Evolutionary conservation across 2,113 vertebrate genomes (phyloP), one percentile per base, ranked within the genome.

Genomic region (Tragelaphus scriptus): DNA sequence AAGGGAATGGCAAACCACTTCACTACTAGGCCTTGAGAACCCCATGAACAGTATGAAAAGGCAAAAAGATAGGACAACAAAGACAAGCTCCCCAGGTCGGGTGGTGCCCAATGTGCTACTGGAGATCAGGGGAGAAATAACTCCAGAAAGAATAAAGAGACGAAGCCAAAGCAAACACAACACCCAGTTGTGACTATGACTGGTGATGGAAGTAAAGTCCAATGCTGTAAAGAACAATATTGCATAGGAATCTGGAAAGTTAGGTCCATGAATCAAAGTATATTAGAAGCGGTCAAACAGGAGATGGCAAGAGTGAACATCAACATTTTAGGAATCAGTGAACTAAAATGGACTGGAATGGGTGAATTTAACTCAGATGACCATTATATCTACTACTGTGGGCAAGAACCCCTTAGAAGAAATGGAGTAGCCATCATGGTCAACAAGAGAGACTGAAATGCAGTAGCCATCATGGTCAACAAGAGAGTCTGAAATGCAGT

Each of bases 161-260:
- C 0, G 9, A 5, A 36, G 17, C n/a, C 65, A 71, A 36, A 11
- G 65, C 65, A 71, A 71, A 71, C 17, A 4, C 32, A 36, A 11
- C 1, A 21, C 17, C n/a, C n/a, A 36, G n/a, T 5, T 71, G 65
- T 36, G 17, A 9, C 1, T n/a, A 3, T 10, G 65, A 36, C 32
- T 71, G 32, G n/a, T 71, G 65, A 71, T 21, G 8, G 65, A 71
- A 21, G 2, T 11, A 4, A 68, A 36, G 17, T 71, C n/a, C 17
- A 5, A 21, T 36, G 17, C 32, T 71, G 8, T 36, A 36, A 71
- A 36, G n/a, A 71, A 5, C 65, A 68, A 36, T 68, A 68, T 0
- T 36, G 32, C 65, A 36, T 5, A 68, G 65, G 65, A 68, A 68
- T 2, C 65, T 36, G 32, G 32, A 68, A 68, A 2, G 65, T 21